phyloP scores from a whole-genome alignment of 1,140 invertebrate species.

The Cherax destructor region DNA sequence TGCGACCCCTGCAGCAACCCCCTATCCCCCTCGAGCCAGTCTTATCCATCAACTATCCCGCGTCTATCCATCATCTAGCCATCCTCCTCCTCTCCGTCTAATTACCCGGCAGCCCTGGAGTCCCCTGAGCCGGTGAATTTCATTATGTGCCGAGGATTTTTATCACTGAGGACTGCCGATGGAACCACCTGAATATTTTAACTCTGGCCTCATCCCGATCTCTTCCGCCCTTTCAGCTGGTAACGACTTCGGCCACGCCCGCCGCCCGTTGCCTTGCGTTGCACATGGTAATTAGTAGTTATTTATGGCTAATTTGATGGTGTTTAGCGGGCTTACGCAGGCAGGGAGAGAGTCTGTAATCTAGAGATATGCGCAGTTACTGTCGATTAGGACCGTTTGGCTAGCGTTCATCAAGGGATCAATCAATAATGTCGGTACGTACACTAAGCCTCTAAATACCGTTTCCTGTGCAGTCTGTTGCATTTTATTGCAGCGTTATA shows the following conservation, averaged over 20 bases:
- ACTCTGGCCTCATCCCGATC: constrained; percentile 19
- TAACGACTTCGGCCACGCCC: not conserved
- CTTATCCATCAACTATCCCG: constrained; percentile 54
- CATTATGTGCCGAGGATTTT: constrained; percentile 66
- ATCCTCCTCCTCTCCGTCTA: constrained; percentile 38
- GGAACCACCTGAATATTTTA: constrained; percentile 64
- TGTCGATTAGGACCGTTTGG: too few relatives aligned
- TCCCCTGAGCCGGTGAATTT: constrained; percentile 62
- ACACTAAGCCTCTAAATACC: too few relatives aligned
- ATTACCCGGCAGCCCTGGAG: constrained; percentile 41
- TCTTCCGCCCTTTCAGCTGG: not conserved
- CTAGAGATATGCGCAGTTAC: too few relatives aligned
- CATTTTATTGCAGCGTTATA: too few relatives aligned
- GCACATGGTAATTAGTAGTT: too few relatives aligned
- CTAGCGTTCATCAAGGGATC: too few relatives aligned
- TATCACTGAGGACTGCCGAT: constrained; percentile 56
- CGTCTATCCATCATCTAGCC: constrained; percentile 55
- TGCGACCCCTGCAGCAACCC: not conserved
- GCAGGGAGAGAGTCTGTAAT: too few relatives aligned
- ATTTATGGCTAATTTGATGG: too few relatives aligned
- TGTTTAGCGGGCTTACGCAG: too few relatives aligned
- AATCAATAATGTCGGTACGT: too few relatives aligned
- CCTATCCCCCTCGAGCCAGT: not conserved
- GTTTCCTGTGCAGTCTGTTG: too few relatives aligned
- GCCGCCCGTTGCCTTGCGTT: too few relatives aligned